Conservation (phyloP, 1,140 invertebrate species). For the Venustaconcha ellipsiformis region DNA sequence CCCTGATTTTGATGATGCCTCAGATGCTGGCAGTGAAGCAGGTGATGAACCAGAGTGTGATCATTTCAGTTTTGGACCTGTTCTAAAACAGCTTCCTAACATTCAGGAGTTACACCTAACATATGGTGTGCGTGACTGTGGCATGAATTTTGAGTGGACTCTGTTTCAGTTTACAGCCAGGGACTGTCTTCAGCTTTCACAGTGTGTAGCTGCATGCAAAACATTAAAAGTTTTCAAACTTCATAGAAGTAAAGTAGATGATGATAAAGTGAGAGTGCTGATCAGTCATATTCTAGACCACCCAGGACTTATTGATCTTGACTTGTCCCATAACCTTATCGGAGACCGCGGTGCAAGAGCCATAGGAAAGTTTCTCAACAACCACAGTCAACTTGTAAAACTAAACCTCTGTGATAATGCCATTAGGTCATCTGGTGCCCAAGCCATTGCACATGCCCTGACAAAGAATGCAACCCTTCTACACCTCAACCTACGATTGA, state of each 20-base stretch:
- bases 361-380: slow-evolving; percentile 69
- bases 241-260: slow-evolving; percentile 64
- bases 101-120: slow-evolving; percentile 65
- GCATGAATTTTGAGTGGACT: slow-evolving; percentile 71
- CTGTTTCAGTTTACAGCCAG: slow-evolving; percentile 69
- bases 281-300: slow-evolving; percentile 68
- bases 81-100: slow-evolving; percentile 60
- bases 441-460: slow-evolving; percentile 68
- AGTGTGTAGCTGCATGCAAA: slow-evolving; percentile 64
- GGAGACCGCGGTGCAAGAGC: slow-evolving; percentile 66
- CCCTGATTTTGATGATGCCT: slow-evolving; percentile 64
- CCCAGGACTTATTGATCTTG: slow-evolving; percentile 61
- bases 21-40: slow-evolving; percentile 63
- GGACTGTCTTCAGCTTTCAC: slow-evolving; percentile 66
- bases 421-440: slow-evolving; percentile 62
- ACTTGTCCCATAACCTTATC: slow-evolving; percentile 69
- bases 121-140: slow-evolving; percentile 69
- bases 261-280: slow-evolving; percentile 66
- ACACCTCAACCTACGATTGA: slow-evolving; percentile 60
- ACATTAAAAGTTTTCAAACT: slow-evolving; percentile 61
- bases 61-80: slow-evolving; percentile 68
- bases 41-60: slow-evolving; percentile 67
- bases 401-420: slow-evolving; percentile 67
- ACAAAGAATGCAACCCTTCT: slow-evolving; percentile 65
- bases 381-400: slow-evolving; percentile 60